These are phyloP conservation scores for Lepas anatifera DNA, from an alignment of 2,888 invertebrate species.

Conservation along the genomic window DNA sequence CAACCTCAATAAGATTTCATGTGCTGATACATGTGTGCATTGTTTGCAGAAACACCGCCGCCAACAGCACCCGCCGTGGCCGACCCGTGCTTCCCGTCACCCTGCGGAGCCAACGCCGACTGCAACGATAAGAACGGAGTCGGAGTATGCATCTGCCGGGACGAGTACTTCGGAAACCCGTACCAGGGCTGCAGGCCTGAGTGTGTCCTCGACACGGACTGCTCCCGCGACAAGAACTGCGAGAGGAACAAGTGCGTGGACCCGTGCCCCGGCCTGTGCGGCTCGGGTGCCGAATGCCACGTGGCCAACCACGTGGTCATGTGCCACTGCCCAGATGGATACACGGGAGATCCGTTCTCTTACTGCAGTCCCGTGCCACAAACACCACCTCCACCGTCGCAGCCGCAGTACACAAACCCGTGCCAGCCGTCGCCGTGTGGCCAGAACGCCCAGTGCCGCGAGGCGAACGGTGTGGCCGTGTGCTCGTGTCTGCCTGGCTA, in stretches of 20 bases:
- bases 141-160: slow-evolving; percentile 67
- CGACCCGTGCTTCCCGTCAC: slow-evolving; percentile 63
- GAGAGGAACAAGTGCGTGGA: slow-evolving; percentile 49
- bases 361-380: slow-evolving; percentile 43
- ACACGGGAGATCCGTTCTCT: slow-evolving; percentile 71
- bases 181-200: slow-evolving; percentile 62
- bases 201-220: slow-evolving; percentile 64
- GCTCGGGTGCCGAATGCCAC: slow-evolving; percentile 28
- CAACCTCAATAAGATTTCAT: no score
- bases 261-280: slow-evolving; percentile 45
- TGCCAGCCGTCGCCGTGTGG: slow-evolving; percentile 61
- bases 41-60: slow-evolving; percentile 60
- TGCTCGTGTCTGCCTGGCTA: slow-evolving; percentile 18
- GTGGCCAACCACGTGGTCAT: slow-evolving; percentile 28
- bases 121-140: slow-evolving; percentile 62
- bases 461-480: slow-evolving; percentile 42
- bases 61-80: slow-evolving; percentile 26
- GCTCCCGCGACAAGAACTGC: slow-evolving; percentile 65
- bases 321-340: slow-evolving; percentile 63
- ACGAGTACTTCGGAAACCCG: slow-evolving; percentile 43
- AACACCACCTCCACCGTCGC: slow-evolving; percentile 34
- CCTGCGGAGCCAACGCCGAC: slow-evolving; percentile 73
- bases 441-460: slow-evolving; percentile 56
- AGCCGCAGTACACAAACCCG: slow-evolving; percentile 40
- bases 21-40: slow-evolving; percentile 70